These are phyloP conservation scores for Ibycter americanus DNA, from an alignment of 2,797 vertebrate species.

Conservation along the genomic window DNA sequence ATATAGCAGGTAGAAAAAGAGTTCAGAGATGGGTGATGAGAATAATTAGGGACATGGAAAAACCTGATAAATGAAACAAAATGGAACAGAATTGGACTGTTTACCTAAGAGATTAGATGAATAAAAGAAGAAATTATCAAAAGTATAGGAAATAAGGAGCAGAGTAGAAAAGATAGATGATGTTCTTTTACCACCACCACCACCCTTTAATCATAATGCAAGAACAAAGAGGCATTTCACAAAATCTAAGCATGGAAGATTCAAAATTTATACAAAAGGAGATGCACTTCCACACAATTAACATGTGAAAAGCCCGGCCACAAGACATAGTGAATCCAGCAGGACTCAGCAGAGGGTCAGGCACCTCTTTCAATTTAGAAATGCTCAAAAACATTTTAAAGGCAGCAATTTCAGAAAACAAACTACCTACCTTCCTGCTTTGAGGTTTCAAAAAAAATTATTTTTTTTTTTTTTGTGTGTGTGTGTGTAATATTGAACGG, in stretches of 20 bases:
- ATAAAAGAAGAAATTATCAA: neutral
- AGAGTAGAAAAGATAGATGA: neutral
- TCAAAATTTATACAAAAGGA: neutral
- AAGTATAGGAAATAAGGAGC: slow-evolving; percentile 5
- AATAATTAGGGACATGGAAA: slow-evolving; percentile 43
- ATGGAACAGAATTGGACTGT: slow-evolving; percentile 52
- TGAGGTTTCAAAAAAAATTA: neutral
- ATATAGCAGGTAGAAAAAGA: neutral
- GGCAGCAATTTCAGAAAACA: neutral
- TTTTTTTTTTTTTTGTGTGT: neutral
- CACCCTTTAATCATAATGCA: neutral
- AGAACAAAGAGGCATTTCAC: neutral
- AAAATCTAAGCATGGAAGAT: neutral
- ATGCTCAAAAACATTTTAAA: neutral
- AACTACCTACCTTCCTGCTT: neutral
- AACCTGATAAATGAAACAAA: slow-evolving; percentile 43
- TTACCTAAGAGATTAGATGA: slow-evolving; percentile 26
- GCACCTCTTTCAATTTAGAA: neutral
- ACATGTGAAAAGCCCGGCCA: neutral
- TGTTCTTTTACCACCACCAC: neutral
- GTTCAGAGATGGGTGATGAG: slow-evolving; percentile 35
- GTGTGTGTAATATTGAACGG: neutral
- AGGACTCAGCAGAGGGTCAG: neutral
- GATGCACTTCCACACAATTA: neutral
- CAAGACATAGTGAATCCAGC: neutral